Base-by-base conservation (phyloP, 2,113 vertebrate species). In the Axis porcinus region DNA sequence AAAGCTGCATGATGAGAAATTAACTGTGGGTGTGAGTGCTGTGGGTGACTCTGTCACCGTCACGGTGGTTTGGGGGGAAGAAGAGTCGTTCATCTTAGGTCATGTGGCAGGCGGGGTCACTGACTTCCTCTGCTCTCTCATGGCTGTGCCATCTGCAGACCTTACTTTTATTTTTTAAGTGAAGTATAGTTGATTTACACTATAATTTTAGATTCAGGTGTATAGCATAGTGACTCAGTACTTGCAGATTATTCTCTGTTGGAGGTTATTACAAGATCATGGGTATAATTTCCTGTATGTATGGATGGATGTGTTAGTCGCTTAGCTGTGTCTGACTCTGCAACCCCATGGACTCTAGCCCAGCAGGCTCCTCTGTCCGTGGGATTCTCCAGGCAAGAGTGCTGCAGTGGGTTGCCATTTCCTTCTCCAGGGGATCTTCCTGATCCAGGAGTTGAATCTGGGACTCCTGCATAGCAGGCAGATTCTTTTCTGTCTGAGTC, bases 71-170 rank as follows among this genome's bases (percentile, higher is more conserved):
- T 16, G 50, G 10, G 96, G 76, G 76, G 86, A 97, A 91, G 87
- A 88, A 93, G 96, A 54, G 17, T 1, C 81, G 40, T n/a, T 11
- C 60, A 25, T 96, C 81, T 87, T 55, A 2, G 11, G 36, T 47
- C 16, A 33, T 0, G 0, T 10, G 28, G 11, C 17, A 0, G 25
- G 92, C 45, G 13, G 9, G 84, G 6, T 50, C 45, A 17, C 1
- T 2, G 15, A 50, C 52, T 55, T 40, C 33, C 83, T 47, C 86
- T 85, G 86, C 25, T 70, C 33, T 13, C 54, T 76, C 33, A 8
- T 0, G 1, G 54, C 21, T 14, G 4, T 0, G 7, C 17, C 6
- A 1, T 11, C 30, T 16, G 30, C 16, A 58, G 64, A 33, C 11
- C 33, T 86, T 47, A 8, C 1, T 0, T 15, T 25, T 0, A 9